phyloP scores from a whole-genome alignment of 2,888 invertebrate genomes.

The Papilio elwesi region DNA sequence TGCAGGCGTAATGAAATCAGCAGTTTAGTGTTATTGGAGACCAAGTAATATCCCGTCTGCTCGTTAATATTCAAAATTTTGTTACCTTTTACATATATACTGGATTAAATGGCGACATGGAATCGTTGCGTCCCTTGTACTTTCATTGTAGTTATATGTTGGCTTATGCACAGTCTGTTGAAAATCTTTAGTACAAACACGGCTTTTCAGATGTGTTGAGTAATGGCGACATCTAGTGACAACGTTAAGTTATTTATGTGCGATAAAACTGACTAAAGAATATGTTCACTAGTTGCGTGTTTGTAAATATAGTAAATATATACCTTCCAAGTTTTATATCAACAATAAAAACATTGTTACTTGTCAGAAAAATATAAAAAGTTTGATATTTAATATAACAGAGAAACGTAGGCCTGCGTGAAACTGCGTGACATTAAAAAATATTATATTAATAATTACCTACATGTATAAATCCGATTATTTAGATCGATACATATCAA shows the following conservation, averaged over 20 bases:
- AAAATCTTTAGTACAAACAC: not conserved
- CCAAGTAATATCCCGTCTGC: constrained; percentile 40
- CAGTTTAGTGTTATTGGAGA: constrained; percentile 67
- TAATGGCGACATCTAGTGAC: constrained; percentile 21
- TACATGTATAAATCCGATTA: too few species aligned
- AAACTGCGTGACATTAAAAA: too few species aligned
- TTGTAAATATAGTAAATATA: too few species aligned
- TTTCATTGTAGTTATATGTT: constrained; percentile 3
- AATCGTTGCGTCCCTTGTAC: not conserved
- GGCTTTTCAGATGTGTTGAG: not conserved
- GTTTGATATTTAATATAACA: too few species aligned
- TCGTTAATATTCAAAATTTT: constrained; percentile 53
- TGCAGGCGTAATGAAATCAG: constrained; percentile 68
- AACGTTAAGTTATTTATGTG: not conserved
- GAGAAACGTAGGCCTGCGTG: too few species aligned
- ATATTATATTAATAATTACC: too few species aligned
- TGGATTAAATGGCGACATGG: constrained; percentile 17
- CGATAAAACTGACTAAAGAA: not conserved
- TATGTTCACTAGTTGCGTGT: not conserved
- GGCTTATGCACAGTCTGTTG: not conserved
- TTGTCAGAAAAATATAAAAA: too few species aligned
- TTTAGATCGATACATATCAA: too few species aligned
- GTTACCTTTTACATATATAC: constrained; percentile 42
- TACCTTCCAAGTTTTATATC: too few species aligned
- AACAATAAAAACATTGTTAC: too few species aligned